Percentiles rank a stretch among this genome's conserved stretches.
Conservation (phyloP, 2,113 vertebrate species). For the Corythornis vintsioides region DNA sequence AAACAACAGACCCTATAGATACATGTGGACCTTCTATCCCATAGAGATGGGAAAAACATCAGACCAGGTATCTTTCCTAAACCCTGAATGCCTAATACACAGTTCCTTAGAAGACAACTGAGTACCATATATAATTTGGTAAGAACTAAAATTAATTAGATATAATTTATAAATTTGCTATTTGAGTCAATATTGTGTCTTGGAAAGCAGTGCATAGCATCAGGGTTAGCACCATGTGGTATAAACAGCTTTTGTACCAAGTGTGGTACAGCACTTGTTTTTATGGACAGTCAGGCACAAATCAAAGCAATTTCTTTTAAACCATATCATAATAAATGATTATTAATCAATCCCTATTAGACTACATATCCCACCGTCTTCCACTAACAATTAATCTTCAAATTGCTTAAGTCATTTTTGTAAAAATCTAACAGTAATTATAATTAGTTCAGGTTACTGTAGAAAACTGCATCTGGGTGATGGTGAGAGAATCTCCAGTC, state of each 20-base stretch:
- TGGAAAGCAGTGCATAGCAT: background rate
- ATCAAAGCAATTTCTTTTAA: background rate
- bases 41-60: background rate
- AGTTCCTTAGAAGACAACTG: background rate
- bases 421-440: background rate
- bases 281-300: background rate
- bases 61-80: background rate
- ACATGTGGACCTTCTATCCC: background rate
- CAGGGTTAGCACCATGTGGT: background rate
- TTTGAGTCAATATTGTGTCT: background rate
- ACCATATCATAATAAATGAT: background rate
- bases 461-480: background rate
- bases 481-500: background rate
- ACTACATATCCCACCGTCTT: background rate
- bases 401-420: background rate
- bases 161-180: background rate
- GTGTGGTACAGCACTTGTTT: background rate
- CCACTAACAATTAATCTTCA: background rate
- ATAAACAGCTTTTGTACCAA: background rate
- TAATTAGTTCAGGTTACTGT: background rate
- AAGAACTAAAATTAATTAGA: background rate
- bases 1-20: background rate
- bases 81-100: background rate
- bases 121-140: background rate
- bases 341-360: background rate